These are phyloP conservation scores for Drosophila nasuta DNA, from an alignment of 1,140 invertebrate species.

Conservation along the genomic window DNA sequence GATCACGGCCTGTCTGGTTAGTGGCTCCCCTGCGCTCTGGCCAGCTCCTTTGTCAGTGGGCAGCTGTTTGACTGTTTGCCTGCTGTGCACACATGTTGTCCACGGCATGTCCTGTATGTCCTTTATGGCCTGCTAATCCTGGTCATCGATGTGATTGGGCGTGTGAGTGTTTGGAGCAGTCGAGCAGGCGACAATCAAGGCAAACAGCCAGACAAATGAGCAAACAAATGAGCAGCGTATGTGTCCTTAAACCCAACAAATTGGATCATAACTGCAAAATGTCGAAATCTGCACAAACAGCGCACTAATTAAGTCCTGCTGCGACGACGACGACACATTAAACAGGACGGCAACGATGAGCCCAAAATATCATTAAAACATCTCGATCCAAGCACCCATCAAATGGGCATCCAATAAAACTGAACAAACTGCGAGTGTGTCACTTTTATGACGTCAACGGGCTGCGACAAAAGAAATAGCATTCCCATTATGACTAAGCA, in stretches of 20 bases:
- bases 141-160: conserved; percentile 46
- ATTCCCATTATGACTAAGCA: neutral
- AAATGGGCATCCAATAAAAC: conserved; percentile 30
- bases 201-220: conserved; percentile 75
- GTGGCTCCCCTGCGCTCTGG: conserved; percentile 29
- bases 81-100: conserved; percentile 71
- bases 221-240: conserved; percentile 72
- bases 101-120: conserved; percentile 15
- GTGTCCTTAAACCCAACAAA: conserved; percentile 74
- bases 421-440: conserved; percentile 17
- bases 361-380: conserved; percentile 13
- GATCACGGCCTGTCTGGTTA: conserved; percentile 28
- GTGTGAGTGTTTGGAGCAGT: conserved; percentile 44
- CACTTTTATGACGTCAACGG: conserved; percentile 16
- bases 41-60: conserved; percentile 36
- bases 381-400: conserved; percentile 7
- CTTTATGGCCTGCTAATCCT: conserved; percentile 74
- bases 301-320: conserved; percentile 77
- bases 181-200: conserved; percentile 61
- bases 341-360: conserved; percentile 10
- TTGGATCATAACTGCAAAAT: conserved; percentile 80
- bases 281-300: conserved; percentile 79
- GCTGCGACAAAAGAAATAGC: neutral
- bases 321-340: conserved; percentile 37
- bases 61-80: conserved; percentile 50